Evolutionary conservation across 2,888 invertebrate species (phyloP).

Genomic region (Chaitophorus viminalis): DNA sequence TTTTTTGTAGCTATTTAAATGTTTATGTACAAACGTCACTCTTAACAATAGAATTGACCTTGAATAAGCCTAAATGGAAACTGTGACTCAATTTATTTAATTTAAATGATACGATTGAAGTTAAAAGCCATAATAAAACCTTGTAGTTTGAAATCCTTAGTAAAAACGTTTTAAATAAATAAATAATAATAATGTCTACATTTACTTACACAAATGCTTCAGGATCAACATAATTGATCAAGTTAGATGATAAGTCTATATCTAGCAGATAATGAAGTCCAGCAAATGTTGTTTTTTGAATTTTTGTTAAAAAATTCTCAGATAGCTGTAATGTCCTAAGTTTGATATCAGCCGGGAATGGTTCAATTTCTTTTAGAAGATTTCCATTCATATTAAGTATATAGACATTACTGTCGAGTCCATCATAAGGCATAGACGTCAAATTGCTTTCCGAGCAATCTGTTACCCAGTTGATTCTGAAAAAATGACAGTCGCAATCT

Average conservation of each 20-base stretch:
- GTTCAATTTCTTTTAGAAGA: constrained; percentile 72
- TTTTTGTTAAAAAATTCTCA: constrained; percentile 73
- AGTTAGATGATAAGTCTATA: constrained; percentile 76
- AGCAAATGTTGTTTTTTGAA: constrained; percentile 74
- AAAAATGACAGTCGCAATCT: constrained; percentile 81
- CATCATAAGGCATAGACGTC: constrained; percentile 76
- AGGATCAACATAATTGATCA: constrained; percentile 74
- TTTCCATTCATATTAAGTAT: constrained; percentile 78
- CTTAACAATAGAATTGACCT: constrained; percentile 54
- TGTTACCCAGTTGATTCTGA: constrained; percentile 80
- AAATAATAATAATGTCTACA: neutral
- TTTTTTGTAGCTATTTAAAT: constrained; percentile 9
- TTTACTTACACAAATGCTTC: constrained; percentile 66
- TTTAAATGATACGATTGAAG: constrained; percentile 39
- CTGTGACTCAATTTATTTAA: constrained; percentile 52
- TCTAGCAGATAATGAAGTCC: constrained; percentile 77
- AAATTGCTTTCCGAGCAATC: constrained; percentile 81
- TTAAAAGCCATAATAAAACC: constrained; percentile 38
- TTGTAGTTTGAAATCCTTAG: constrained; percentile 6
- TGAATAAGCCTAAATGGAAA: constrained; percentile 38
- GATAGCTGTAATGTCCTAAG: constrained; percentile 77
- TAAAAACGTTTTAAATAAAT: neutral
- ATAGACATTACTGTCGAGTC: constrained; percentile 77
- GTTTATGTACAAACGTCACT: constrained; percentile 14
- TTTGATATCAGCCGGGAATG: constrained; percentile 77